Evolutionary conservation across 2,888 invertebrate species (phyloP).

Genomic region (Venusia cambrica): DNA sequence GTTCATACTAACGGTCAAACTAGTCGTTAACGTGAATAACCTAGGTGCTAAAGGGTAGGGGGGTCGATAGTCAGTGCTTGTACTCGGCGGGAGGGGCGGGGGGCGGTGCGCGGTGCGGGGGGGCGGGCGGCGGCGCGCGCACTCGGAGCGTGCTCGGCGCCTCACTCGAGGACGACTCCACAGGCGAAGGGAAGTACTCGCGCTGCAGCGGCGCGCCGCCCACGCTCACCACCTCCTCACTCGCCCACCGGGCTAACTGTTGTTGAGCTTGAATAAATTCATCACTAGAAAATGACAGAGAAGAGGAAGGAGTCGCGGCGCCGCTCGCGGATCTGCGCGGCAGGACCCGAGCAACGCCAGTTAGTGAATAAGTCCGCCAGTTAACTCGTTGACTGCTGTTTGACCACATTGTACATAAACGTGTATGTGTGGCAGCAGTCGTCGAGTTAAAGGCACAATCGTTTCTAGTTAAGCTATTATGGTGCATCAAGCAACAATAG

Average conservation of each 20-base stretch:
- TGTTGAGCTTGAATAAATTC: conserved; percentile 98
- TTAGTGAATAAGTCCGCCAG: too few species aligned
- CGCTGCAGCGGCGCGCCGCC: conserved; percentile 58
- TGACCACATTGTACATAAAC: too few species aligned
- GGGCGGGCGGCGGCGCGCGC: conserved; percentile 60
- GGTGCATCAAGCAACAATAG: too few species aligned
- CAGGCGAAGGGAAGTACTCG: conserved; percentile 69
- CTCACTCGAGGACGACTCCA: conserved; percentile 67
- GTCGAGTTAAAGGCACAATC: too few species aligned
- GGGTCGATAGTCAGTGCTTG: conserved; percentile 85
- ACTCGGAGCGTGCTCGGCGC: conserved; percentile 49
- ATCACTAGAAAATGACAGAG: conserved; percentile 96
- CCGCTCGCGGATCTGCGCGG: conserved; percentile 34
- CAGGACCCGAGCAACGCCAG: conserved; percentile 19
- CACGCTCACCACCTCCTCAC: conserved; percentile 88
- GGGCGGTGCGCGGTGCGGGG: conserved; percentile 37
- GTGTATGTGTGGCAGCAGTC: too few species aligned
- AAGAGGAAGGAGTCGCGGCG: conserved; percentile 84
- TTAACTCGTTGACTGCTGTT: too few species aligned
- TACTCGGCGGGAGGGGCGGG: conserved; percentile 84
- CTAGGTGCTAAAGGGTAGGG: conserved; percentile 48
- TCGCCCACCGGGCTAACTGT: conserved; percentile 97
- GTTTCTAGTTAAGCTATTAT: too few species aligned
- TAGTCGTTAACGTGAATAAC: conserved; percentile 55
- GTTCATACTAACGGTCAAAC: conserved; percentile 60